Percentiles rank a stretch among this genome's conserved stretches.
phyloP scores from a whole-genome alignment of 2,888 invertebrate genomes.

The Brachyopa scutellaris region DNA sequence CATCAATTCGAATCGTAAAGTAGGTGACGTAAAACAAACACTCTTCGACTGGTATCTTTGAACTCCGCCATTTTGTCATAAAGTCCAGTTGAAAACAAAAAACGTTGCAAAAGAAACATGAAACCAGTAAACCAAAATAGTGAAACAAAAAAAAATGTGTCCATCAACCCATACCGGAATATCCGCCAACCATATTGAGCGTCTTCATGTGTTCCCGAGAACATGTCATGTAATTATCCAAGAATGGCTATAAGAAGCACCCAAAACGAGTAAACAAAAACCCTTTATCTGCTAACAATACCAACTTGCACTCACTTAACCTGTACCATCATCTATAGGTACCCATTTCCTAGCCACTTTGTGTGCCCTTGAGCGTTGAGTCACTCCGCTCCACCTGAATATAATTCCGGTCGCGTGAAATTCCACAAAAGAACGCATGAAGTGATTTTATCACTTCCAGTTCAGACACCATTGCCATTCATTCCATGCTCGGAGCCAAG shows the following conservation, averaged over 20 bases:
- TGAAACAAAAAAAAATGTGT: slow-evolving; percentile 56
- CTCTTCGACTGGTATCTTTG: too few relatives aligned
- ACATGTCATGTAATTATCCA: slow-evolving; percentile 67
- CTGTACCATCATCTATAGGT: slow-evolving; percentile 19
- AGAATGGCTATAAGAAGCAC: slow-evolving; percentile 27
- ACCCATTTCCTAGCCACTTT: slow-evolving; percentile 24
- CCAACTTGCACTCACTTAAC: slow-evolving; percentile 35
- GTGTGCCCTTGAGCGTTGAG: slow-evolving; percentile 53
- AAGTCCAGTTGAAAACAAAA: too few relatives aligned
- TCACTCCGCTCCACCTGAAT: neutral
- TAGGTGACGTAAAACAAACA: too few relatives aligned
- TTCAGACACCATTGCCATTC: slow-evolving; percentile 44
- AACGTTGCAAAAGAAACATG: too few relatives aligned
- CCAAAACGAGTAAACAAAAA: slow-evolving; percentile 32
- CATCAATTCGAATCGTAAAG: too few relatives aligned
- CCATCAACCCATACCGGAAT: slow-evolving; percentile 17
- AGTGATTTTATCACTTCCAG: slow-evolving; percentile 71
- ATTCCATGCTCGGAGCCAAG: slow-evolving; percentile 27
- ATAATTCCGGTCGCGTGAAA: slow-evolving; percentile 67
- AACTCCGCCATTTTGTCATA: too few relatives aligned
- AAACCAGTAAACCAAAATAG: too few relatives aligned
- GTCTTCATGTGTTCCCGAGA: slow-evolving; percentile 35
- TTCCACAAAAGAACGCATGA: slow-evolving; percentile 67
- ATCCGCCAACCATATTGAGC: slow-evolving; percentile 45
- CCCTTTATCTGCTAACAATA: slow-evolving; percentile 41